These are phyloP conservation scores for Tapirus terrestris DNA, from an alignment of 2,113 vertebrate genomes.

Conservation along the genomic window DNA sequence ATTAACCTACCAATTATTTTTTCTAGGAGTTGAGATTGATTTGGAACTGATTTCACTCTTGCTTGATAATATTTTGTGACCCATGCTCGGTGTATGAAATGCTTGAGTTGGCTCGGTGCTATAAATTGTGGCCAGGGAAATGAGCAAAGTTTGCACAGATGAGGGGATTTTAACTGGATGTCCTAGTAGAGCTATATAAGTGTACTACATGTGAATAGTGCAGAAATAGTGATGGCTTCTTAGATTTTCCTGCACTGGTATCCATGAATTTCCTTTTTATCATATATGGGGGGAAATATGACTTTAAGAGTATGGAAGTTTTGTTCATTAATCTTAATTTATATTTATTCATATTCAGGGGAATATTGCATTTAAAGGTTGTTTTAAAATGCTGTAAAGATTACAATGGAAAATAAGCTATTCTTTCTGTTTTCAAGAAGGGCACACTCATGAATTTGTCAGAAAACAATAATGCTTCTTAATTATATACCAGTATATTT, in stretches of 20 bases:
- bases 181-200: background rate
- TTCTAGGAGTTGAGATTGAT: conserved; percentile 30
- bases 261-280: background rate
- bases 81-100: background rate
- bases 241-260: background rate
- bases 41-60: background rate
- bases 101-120: background rate
- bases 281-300: background rate
- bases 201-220: background rate
- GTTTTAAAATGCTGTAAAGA: conserved; percentile 49
- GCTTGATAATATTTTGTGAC: background rate
- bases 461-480: conserved; percentile 29
- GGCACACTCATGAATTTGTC: background rate
- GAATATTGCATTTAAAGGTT: conserved; percentile 32
- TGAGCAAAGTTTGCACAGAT: background rate
- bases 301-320: conserved; percentile 12
- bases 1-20: background rate
- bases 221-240: background rate
- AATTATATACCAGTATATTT: conserved; percentile 9
- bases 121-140: background rate
- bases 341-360: conserved; percentile 20
- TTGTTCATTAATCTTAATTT: conserved; percentile 6
- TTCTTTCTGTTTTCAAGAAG: conserved; percentile 49
- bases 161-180: background rate
- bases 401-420: conserved; percentile 5